Conservation (phyloP, 2,113 vertebrate species). For the Phaethon lepturus region DNA sequence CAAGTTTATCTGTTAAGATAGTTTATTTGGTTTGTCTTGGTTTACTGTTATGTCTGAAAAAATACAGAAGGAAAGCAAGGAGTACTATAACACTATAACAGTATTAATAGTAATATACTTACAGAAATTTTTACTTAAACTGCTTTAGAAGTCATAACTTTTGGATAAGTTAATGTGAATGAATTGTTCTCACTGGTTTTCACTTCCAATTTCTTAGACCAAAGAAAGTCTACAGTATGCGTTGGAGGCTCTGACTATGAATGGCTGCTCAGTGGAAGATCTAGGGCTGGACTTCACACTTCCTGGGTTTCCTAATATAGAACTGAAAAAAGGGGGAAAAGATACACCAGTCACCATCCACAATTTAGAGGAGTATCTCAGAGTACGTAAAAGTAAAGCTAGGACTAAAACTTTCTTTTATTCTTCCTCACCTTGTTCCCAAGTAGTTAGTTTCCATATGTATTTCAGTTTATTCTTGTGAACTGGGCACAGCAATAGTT, state of each 20-base stretch:
- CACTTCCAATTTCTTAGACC: slow-evolving; percentile 76
- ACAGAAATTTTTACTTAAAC: background rate
- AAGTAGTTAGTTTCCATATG: background rate
- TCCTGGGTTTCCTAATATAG: slow-evolving; percentile 96
- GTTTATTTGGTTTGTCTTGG: background rate
- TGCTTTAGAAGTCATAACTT: background rate
- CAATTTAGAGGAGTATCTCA: slow-evolving; percentile 97
- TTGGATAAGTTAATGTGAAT: background rate
- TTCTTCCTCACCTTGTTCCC: background rate
- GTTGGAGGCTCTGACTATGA: slow-evolving; percentile 96
- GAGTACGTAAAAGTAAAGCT: slow-evolving; percentile 79
- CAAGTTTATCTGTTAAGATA: background rate
- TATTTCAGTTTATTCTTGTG: background rate
- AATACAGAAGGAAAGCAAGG: background rate
- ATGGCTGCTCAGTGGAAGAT: slow-evolving; percentile 98
- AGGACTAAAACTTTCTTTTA: background rate
- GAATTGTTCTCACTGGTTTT: background rate
- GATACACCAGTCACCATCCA: slow-evolving; percentile 94
- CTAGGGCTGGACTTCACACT: slow-evolving; percentile 96
- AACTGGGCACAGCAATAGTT: background rate
- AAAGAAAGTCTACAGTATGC: slow-evolving; percentile 95
- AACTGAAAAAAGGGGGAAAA: slow-evolving; percentile 98
- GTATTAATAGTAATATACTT: background rate
- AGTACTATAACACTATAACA: background rate
- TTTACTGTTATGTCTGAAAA: background rate